Evolutionary conservation across 1,140 invertebrate genomes (phyloP), one percentile per base, ranked within the genome.

Genomic region (Euglossa dilemma): DNA sequence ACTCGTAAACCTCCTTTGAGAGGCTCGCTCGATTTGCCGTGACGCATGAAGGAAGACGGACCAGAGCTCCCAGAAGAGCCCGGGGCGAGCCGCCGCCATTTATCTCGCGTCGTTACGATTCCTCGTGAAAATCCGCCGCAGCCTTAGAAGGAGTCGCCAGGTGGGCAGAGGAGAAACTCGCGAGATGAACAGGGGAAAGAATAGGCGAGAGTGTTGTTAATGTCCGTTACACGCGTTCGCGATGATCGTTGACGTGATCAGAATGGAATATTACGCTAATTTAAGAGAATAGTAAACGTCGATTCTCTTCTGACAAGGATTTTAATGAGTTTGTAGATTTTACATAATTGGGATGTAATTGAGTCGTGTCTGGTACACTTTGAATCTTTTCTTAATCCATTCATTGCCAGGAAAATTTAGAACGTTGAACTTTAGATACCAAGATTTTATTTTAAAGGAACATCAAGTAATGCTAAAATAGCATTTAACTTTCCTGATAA

Each of bases 1-100:
- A 74, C 71, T n/a, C 54, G 71, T 61, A 61, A 74, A 74, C 71
- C 43, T 23, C 36, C 54, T 25, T 59, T 47, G 71, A 74, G 71
- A 45, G 71, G 52, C 56, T 74, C 56, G 71, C 56, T 59, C 54
- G 71, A 74, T 74, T 57, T 61, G 7, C 14, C 71, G 14, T 47
- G 56, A 59, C 36, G 71, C n/a, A 59, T 7, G 71, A 59, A 59
- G 54, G 54, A 59, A 57, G 36, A 59, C 28, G n/a, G 20, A 12
- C 71, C 18, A 12, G 47, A 28, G 45, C 25, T 20, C n/a, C 25
- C 54, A 23, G 28, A 74, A 59, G 56, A 74, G 36, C 54, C 16
- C n/a, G 14, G 20, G n/a, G 47, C 67, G 47, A 70, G 4, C 67
- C 6, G 47, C 12, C 9, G 47, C 71, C 59, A 74, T 74, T 74